Conservation (phyloP, 64 coral and sea anemone species). For the Hydrozoanthus tunicans region DNA sequence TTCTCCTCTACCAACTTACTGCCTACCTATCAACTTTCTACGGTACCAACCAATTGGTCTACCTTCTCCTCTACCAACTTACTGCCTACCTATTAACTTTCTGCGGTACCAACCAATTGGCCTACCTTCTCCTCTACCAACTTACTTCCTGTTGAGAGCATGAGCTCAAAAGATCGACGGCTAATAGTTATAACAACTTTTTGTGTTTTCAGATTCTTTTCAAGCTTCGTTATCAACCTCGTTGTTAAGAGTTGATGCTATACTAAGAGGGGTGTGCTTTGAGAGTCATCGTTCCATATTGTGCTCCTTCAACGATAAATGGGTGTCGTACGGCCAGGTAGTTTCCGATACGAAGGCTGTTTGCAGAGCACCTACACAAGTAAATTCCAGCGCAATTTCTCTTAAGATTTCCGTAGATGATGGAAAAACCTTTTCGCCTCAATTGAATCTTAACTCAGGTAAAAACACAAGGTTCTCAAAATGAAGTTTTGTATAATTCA, state of each 20-base stretch:
- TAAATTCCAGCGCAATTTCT: background rate
- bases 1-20: too few relatives aligned
- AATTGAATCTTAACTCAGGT: conserved; percentile 6
- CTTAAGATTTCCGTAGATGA: conserved; percentile 18
- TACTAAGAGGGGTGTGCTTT: conserved; percentile 29
- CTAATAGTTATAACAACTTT: too few relatives aligned
- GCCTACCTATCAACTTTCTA: too few relatives aligned
- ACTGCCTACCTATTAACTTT: too few relatives aligned
- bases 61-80: too few relatives aligned
- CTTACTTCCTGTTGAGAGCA: background rate
- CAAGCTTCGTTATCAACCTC: conserved; percentile 3
- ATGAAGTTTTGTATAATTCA: too few relatives aligned
- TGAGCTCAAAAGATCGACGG: too few relatives aligned
- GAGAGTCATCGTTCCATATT: background rate
- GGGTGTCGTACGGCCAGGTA: background rate
- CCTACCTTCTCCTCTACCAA: background rate
- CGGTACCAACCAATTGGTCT: too few relatives aligned
- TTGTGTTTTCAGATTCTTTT: background rate
- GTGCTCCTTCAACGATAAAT: background rate
- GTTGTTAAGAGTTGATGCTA: background rate
- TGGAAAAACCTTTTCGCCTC: conserved; percentile 4
- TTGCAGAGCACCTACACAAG: background rate
- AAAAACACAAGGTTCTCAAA: background rate
- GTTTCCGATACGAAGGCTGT: background rate
- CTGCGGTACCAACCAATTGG: too few relatives aligned